Evolutionary conservation across 2,113 vertebrate species (phyloP).

Genomic region (Halichoerus grypus): DNA sequence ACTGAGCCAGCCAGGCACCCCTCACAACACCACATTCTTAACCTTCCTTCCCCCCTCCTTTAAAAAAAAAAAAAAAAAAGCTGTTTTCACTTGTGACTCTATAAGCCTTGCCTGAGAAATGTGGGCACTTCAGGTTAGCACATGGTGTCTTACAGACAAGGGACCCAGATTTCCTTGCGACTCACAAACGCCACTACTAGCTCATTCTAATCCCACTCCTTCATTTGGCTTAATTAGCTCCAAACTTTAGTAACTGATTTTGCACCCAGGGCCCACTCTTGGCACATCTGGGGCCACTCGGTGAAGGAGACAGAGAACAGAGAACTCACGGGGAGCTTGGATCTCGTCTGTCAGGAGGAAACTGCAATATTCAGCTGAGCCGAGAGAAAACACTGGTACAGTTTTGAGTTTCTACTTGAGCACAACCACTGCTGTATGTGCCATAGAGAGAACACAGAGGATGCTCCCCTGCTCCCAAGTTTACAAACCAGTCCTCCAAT

Average conservation of each 20-base stretch:
- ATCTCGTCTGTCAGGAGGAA: neutral
- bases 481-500: neutral
- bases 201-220: neutral
- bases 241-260: neutral
- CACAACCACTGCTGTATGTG: no score
- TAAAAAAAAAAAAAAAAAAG: no score
- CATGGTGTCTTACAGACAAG: neutral
- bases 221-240: neutral
- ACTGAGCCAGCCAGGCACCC: neutral
- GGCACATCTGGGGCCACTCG: neutral
- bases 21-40: neutral
- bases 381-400: neutral
- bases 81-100: neutral
- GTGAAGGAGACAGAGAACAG: neutral
- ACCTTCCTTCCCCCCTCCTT: neutral
- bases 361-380: neutral
- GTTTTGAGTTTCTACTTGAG: neutral
- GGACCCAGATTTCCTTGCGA: neutral
- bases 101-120: neutral
- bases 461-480: neutral
- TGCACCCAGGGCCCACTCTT: neutral
- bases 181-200: neutral
- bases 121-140: neutral
- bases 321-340: neutral
- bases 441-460: neutral